These are phyloP conservation scores for Colossoma macropomum DNA, from an alignment of 2,113 vertebrate genomes.

Conservation along the genomic window DNA sequence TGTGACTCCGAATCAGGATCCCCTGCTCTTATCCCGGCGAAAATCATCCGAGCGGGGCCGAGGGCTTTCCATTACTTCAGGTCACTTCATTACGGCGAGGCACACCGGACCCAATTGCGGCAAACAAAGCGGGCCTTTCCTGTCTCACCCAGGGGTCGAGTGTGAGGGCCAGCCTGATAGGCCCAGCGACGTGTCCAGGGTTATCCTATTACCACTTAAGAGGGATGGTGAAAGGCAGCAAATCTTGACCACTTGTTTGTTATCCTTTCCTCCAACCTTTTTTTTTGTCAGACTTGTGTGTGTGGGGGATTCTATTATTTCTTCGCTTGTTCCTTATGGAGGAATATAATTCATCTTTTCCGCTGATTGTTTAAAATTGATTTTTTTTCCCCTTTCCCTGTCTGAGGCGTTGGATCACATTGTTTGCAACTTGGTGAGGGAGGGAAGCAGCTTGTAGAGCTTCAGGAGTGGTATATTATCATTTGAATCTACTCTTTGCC, in stretches of 20 bases:
- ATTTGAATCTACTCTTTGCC: not conserved
- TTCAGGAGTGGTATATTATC: not conserved
- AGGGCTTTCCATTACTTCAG: conserved; percentile 99
- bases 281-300: conserved; percentile 70
- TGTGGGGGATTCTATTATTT: conserved; percentile 87
- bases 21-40: conserved; percentile 97
- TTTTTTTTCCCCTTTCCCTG: conserved; percentile 66
- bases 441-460: not conserved
- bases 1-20: conserved; percentile 99
- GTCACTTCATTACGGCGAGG: conserved; percentile 99
- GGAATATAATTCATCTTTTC: conserved; percentile 92
- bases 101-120: conserved; percentile 91
- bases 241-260: conserved; percentile 90
- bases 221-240: conserved; percentile 98
- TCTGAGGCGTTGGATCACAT: conserved; percentile 59
- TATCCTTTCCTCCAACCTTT: conserved; percentile 80
- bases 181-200: conserved; percentile 92
- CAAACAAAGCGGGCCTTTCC: conserved; percentile 93
- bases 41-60: conserved; percentile 96
- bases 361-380: conserved; percentile 79
- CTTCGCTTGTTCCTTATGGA: conserved; percentile 79
- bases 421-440: conserved; percentile 26
- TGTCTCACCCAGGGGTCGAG: conserved; percentile 96
- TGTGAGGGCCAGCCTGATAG: conserved; percentile 98
- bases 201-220: conserved; percentile 99